phyloP scores from a whole-genome alignment of 2,888 invertebrate species.

The Aphrophora alni region DNA sequence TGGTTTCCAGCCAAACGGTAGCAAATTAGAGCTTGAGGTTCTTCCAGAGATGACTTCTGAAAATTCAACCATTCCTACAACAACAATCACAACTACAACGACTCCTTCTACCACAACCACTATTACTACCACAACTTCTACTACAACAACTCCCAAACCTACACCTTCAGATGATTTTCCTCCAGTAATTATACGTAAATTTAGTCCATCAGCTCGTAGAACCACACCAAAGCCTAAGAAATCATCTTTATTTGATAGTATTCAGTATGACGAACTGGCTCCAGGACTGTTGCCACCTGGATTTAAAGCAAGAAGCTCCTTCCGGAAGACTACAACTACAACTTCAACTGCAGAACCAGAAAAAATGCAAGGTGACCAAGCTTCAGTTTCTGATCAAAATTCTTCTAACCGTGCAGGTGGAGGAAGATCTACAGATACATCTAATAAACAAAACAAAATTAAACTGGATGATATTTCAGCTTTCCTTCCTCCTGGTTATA shows the following conservation, averaged over 20 bases:
- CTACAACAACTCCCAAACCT: conserved; percentile 44
- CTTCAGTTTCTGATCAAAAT: conserved; percentile 16
- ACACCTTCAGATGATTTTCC: conserved; percentile 35
- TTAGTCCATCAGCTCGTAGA: conserved; percentile 49
- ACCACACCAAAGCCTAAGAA: conserved; percentile 50
- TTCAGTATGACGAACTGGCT: conserved; percentile 53
- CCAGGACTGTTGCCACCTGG: conserved; percentile 67
- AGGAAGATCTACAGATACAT: conserved; percentile 45
- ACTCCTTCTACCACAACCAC: conserved; percentile 54
- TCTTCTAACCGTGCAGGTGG: conserved; percentile 41
- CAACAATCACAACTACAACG: conserved; percentile 59
- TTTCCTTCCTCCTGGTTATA: conserved; percentile 72
- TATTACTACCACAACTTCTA: conserved; percentile 57
- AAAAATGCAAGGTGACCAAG: conserved; percentile 56
- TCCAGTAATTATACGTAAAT: conserved; percentile 49
- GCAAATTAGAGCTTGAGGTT: conserved; percentile 64
- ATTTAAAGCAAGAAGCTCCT: conserved; percentile 57
- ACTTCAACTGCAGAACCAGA: conserved; percentile 42
- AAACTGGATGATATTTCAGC: conserved; percentile 65
- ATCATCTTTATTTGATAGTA: conserved; percentile 50
- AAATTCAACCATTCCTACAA: conserved; percentile 61
- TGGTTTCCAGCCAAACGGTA: conserved; percentile 71
- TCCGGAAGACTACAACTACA: conserved; percentile 49
- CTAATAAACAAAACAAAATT: conserved; percentile 57
- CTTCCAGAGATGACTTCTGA: conserved; percentile 60